phyloP scores from a whole-genome alignment of 2,888 invertebrate species.

The Choreutis nemorana region DNA sequence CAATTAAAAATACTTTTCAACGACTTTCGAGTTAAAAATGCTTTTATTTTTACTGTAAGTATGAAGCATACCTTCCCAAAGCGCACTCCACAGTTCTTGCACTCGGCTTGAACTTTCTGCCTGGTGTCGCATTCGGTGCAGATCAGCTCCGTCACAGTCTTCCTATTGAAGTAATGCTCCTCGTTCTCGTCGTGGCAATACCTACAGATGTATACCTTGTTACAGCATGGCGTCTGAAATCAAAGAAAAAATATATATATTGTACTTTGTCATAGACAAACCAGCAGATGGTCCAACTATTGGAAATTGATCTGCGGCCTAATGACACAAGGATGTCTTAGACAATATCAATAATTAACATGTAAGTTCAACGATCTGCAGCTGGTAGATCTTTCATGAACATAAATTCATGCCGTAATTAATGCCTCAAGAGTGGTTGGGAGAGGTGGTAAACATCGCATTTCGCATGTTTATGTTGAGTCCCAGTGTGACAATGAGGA shows the following conservation, averaged over 20 bases:
- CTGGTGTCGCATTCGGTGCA: slow-evolving; percentile 83
- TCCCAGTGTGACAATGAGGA: no score
- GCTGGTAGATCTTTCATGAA: no score
- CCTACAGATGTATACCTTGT: slow-evolving; percentile 86
- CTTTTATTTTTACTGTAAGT: slow-evolving; percentile 2
- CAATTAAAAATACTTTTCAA: neutral
- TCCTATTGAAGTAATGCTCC: slow-evolving; percentile 83
- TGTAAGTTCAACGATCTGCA: no score
- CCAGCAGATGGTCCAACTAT: neutral
- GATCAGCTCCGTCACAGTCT: slow-evolving; percentile 82
- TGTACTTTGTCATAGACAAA: neutral
- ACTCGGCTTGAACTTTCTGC: slow-evolving; percentile 82
- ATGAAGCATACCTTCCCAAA: slow-evolving; percentile 76
- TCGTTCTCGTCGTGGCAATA: slow-evolving; percentile 92
- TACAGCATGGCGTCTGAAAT: slow-evolving; percentile 87
- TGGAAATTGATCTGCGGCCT: no score
- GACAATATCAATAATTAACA: no score
- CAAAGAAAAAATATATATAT: slow-evolving; percentile 5
- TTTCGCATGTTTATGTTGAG: no score
- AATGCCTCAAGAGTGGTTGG: no score
- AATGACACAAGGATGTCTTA: no score
- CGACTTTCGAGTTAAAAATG: neutral
- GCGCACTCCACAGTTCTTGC: slow-evolving; percentile 77
- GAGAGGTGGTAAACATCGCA: no score
- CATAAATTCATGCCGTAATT: no score